Evolutionary conservation across 2,797 vertebrate genomes (phyloP), one percentile per base, ranked within the genome.

Genomic region (Enteromius radiatus): DNA sequence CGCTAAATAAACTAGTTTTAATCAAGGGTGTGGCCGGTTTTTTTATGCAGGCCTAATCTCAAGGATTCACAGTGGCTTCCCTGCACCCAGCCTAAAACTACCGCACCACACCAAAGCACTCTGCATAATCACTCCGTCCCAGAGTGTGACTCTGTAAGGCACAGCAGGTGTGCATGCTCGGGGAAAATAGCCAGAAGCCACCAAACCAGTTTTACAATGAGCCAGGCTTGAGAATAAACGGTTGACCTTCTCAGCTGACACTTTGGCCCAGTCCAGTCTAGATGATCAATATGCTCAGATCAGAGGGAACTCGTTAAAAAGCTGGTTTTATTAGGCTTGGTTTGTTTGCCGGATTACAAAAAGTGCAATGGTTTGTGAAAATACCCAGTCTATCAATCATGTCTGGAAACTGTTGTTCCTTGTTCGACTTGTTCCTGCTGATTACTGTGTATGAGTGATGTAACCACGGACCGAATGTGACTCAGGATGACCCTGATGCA

Each of bases 61-160:
- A 76, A 90, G 90, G 93, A 93, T 93, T 95, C 93, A 94, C 90
- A 89, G 91, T 86, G 85, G 90, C 88, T 89, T 90, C 90, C 91
- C 90, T 92, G 91, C 93, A 92, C 94, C 93, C 94, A 91, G 89
- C 88, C 86, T 61, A 45, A 87, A 88, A 89, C 90, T 84, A 87
- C 49, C 49, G 26, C 67, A 80, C 87, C 88, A 89, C 91, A 90
- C 88, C 86, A 91, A 90, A 90, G 89, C 88, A 89, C 19, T 82
- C 84, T 85, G 80, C 64, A 87, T 93, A 92, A 93, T 92, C 92
- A 89, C 84, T 83, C 76, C 87, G 88, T 90, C 84, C 89, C 85
- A 82, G 84, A 84, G 79, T 90, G 78, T 90, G 92, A 90, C 78
- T 81, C 49, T 31, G 21, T 76, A 33, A 94, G 92, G 93, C 93